Evolutionary conservation across 1,140 invertebrate genomes (phyloP), one percentile per base, ranked within the genome.

Genomic region (Oreohelix idahoensis): DNA sequence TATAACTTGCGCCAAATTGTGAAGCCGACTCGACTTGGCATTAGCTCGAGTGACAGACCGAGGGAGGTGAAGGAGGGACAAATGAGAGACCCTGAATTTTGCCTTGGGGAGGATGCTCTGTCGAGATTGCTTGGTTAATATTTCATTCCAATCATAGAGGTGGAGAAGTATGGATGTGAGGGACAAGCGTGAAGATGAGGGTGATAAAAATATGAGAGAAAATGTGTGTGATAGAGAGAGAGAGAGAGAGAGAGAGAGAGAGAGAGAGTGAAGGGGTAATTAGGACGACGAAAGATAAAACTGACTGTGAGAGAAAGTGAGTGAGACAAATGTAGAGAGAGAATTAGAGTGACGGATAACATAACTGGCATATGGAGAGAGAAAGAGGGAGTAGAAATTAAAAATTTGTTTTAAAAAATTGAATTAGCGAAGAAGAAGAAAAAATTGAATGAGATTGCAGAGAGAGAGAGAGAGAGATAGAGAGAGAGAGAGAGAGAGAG

Each of bases 1-100:
- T 32, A 66, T 66, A 66, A n/a, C 63, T 66, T 66, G 63, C 63
- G n/a, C 63, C n/a, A 66, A 66, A 66, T 66, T 66, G 29, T n/a
- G 63, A 20, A 58, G n/a, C 63, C n/a, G 63, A 66, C 63, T 32
- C n/a, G 63, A 8, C n/a, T 32, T 35, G 63, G 63, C 63, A 66
- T 66, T 66, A 66, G n/a, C n/a, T 17, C 53, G 53, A 58, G 53
- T 23, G 53, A 58, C 53, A 58, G 53, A 58, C 15, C 2, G 53
- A 58, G 53, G 53, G 23, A 58, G 53, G 63, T 8, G 42, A 45
- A 45, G 20, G 10, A 20, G 23, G 63, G 63, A 58, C 26, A 58
- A 58, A 58, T n/a, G 13, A 15, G 53, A 15, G 53, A 66, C 63
- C 5, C n/a, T 8, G n/a, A 66, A 66, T 1, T 29, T 5, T 66